Conservation (phyloP, 2,797 vertebrate genomes). For the Gallinago nigripennis region DNA sequence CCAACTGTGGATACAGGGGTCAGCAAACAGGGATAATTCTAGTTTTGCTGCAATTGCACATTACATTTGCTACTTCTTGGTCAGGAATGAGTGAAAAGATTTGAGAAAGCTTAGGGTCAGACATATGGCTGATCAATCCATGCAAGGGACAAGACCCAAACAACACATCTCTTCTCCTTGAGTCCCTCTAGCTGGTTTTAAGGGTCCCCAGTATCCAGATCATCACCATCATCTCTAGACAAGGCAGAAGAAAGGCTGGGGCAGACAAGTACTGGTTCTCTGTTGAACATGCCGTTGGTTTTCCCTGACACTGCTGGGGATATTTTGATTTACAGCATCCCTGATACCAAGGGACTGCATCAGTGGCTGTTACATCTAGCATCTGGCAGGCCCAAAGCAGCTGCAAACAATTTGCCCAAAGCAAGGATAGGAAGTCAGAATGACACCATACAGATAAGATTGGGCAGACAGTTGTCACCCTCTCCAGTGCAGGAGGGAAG, state of each 20-base stretch:
- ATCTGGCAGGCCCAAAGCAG: neutral
- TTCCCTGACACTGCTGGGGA: neutral
- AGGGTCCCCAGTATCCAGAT: neutral
- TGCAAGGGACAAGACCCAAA: neutral
- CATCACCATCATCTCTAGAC: neutral
- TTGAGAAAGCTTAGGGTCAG: neutral
- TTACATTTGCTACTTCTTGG: neutral
- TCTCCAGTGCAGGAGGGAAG: neutral
- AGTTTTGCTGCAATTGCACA: rapidly evolving
- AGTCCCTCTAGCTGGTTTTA: neutral
- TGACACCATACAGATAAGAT: neutral
- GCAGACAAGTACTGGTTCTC: neutral
- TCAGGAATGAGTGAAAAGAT: neutral
- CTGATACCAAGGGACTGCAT: neutral
- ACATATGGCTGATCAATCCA: neutral
- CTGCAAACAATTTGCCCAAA: neutral
- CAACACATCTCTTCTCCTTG: neutral
- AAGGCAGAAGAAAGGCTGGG: neutral
- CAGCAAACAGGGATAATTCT: neutral
- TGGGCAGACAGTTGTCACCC: neutral
- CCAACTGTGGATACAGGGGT: neutral
- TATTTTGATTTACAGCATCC: neutral
- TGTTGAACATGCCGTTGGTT: neutral
- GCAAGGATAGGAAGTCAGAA: neutral
- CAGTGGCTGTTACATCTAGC: neutral